Percentiles rank a stretch among this genome's conserved stretches.
phyloP scores from a whole-genome alignment of 2,797 vertebrate species.

The Poecilia wingei region DNA sequence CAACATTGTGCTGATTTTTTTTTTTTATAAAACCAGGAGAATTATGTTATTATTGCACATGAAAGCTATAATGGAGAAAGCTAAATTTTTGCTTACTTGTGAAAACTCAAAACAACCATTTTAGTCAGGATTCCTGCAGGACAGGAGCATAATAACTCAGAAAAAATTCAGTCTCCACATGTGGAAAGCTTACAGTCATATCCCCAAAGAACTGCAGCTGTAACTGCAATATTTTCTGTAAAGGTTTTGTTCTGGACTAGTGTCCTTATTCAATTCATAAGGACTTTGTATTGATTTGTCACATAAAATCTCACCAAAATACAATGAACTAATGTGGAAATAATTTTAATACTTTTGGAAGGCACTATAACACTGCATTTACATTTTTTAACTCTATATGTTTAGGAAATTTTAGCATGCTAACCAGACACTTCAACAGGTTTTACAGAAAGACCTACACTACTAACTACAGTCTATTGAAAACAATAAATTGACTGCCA shows the following conservation, averaged over 20 bases:
- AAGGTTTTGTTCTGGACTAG: background rate
- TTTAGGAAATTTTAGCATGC: background rate
- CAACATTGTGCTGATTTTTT: background rate
- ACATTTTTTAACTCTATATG: background rate
- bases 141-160: too few relatives aligned
- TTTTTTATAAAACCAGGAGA: background rate
- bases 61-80: background rate
- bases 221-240: too few relatives aligned
- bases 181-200: background rate
- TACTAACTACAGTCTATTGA: too few relatives aligned
- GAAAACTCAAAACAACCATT: background rate
- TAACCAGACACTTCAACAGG: background rate
- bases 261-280: background rate
- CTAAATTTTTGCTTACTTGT: background rate
- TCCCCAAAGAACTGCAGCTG: too few relatives aligned
- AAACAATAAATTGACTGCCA: too few relatives aligned
- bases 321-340: background rate
- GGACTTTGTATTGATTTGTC: background rate
- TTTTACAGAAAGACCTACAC: too few relatives aligned
- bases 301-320: background rate
- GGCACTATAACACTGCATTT: background rate
- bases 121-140: background rate
- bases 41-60: background rate
- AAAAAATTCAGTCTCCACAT: background rate
- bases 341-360: background rate